Percentiles rank a stretch among this genome's conserved stretches.
phyloP scores from a whole-genome alignment of 2,888 invertebrate species.

The Crepidodera aurea region DNA sequence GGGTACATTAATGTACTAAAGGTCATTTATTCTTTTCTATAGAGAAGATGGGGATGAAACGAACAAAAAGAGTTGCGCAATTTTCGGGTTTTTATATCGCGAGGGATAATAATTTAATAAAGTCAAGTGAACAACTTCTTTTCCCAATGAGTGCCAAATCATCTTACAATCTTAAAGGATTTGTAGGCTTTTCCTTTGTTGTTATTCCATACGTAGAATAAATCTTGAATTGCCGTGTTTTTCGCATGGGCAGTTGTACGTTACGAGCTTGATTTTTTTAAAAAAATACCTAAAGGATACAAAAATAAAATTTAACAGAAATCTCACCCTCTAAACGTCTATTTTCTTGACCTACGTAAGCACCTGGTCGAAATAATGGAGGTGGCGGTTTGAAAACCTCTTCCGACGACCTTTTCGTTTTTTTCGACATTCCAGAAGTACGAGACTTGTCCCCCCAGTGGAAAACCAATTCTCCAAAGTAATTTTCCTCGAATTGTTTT shows the following conservation, averaged over 20 bases:
- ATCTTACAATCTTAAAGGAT: too few species aligned
- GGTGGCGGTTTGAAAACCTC: constrained; percentile 30
- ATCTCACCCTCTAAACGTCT: background rate
- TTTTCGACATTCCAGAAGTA: constrained; percentile 23
- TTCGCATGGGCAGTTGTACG: too few species aligned
- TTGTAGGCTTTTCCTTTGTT: too few species aligned
- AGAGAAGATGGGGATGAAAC: background rate
- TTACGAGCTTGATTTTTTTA: too few species aligned
- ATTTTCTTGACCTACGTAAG: constrained; percentile 29
- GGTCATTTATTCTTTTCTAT: constrained; percentile 1
- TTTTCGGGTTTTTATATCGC: background rate
- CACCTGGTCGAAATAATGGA: constrained; percentile 17
- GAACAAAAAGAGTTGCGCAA: background rate
- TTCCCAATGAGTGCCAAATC: too few species aligned
- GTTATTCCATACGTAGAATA: too few species aligned
- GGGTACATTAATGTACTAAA: constrained; percentile 8
- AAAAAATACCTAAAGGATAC: too few species aligned
- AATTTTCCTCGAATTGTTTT: constrained; percentile 25
- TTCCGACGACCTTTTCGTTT: constrained; percentile 21
- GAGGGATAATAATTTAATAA: background rate
- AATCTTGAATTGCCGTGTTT: too few species aligned
- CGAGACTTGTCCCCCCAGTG: constrained; percentile 14
- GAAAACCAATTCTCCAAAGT: constrained; percentile 22
- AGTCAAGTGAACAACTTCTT: too few species aligned
- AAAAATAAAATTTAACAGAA: background rate